A percentile compares a stretch with the other conserved stretches of the same genome.
These are phyloP conservation scores for Metallyticus violacea DNA, from an alignment of 2,888 invertebrate species.

Conservation along the genomic window DNA sequence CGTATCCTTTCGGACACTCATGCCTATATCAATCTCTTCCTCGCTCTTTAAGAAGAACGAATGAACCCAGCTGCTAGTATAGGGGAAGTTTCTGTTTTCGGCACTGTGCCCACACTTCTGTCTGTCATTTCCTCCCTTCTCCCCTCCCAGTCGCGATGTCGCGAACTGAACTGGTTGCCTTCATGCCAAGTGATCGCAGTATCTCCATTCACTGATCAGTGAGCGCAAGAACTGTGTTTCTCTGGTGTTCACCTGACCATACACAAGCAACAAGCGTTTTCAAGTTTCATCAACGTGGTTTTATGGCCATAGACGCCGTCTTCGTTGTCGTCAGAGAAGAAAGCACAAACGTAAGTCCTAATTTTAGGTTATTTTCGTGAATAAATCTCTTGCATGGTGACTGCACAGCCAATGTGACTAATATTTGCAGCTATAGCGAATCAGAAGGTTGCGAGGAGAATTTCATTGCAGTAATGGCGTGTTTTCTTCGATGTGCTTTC, in stretches of 20 bases:
- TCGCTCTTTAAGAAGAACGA: no score
- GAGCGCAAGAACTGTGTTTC: not conserved
- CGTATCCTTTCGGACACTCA: no score
- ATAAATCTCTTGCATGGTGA: no score
- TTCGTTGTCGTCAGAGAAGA: not conserved
- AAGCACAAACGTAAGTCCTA: not conserved
- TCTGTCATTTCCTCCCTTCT: not conserved
- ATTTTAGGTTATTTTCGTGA: no score
- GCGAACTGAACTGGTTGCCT: not conserved
- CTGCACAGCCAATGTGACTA: no score
- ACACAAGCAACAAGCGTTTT: not conserved
- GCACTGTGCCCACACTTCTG: not conserved
- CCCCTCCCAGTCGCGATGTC: not conserved
- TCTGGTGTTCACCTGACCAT: not conserved
- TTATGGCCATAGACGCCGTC: not conserved
- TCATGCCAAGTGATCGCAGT: not conserved
- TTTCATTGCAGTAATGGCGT: no score
- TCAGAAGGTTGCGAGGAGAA: no score
- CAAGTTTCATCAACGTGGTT: not conserved
- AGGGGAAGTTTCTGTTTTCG: not conserved
- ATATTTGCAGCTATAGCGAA: no score
- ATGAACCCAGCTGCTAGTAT: no score
- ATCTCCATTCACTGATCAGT: not conserved
- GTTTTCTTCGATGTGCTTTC: no score
- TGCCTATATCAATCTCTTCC: no score